A percentile compares a stretch with the other conserved stretches of the same genome.
These are phyloP conservation scores for Tonatia bakeri DNA, from an alignment of 2,113 vertebrate species.

Conservation along the genomic window DNA sequence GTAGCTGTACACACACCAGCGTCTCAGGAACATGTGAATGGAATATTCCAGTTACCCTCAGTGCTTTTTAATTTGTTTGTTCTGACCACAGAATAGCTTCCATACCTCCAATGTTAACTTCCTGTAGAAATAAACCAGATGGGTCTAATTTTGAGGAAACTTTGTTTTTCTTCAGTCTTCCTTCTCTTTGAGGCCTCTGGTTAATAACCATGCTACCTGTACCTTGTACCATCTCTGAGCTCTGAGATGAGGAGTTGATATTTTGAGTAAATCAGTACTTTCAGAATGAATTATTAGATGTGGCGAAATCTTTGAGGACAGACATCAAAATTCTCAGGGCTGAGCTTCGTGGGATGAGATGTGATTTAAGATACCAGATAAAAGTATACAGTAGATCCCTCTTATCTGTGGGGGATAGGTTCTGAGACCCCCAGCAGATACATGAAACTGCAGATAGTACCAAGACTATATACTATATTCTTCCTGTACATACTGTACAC, in stretches of 20 bases:
- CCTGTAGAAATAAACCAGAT: neutral
- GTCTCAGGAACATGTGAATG: neutral
- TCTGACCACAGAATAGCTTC: neutral
- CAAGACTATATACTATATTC: neutral
- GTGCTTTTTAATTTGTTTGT: neutral
- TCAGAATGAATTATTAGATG: conserved; percentile 4
- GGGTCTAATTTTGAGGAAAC: neutral
- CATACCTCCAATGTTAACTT: neutral
- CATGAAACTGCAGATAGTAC: neutral
- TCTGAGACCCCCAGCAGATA: neutral
- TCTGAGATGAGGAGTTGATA: neutral
- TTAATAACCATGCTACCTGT: neutral
- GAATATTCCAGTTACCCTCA: neutral
- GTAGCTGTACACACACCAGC: neutral
- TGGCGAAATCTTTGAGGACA: neutral
- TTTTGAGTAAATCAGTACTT: conserved; percentile 8
- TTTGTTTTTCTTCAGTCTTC: neutral
- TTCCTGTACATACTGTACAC: neutral
- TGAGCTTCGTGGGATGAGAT: neutral
- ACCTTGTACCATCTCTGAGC: neutral
- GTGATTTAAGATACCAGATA: neutral
- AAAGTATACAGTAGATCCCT: neutral
- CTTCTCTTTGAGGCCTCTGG: neutral
- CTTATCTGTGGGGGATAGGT: neutral
- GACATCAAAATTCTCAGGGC: neutral